Evolutionary conservation across 2,888 invertebrate genomes (phyloP).

Genomic region (Ophion ellenae): DNA sequence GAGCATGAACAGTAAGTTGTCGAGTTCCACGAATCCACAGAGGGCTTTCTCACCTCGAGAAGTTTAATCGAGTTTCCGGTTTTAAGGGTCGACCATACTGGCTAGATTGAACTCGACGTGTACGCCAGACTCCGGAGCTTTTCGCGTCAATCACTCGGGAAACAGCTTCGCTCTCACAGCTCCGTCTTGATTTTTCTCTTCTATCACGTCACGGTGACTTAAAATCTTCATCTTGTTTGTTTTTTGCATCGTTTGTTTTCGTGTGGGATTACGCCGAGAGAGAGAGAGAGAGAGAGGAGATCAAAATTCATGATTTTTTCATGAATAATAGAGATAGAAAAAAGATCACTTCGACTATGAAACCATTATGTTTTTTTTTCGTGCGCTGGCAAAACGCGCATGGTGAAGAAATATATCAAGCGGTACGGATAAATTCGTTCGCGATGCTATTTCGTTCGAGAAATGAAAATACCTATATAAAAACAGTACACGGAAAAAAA

Average conservation of each 20-base stretch:
- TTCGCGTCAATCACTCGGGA: constrained; percentile 48
- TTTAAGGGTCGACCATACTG: constrained; percentile 50
- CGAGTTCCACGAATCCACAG: neutral
- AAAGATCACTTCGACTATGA: neutral
- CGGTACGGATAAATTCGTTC: neutral
- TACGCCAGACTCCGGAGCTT: constrained; percentile 38
- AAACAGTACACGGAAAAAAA: too few relatives aligned
- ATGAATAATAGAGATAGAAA: neutral
- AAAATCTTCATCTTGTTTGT: neutral
- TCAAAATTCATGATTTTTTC: neutral
- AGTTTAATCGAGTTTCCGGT: constrained; percentile 57
- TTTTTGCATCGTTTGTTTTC: neutral
- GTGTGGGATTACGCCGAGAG: neutral
- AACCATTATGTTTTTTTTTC: neutral
- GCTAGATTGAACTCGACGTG: constrained; percentile 49
- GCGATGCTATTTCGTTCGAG: neutral
- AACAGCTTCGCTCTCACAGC: neutral
- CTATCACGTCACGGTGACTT: neutral
- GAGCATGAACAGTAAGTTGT: neutral
- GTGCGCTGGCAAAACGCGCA: neutral
- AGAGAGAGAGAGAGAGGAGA: neutral
- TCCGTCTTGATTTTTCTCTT: constrained; percentile 5
- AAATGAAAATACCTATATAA: too few relatives aligned
- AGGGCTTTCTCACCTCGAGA: constrained; percentile 34
- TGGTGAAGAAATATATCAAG: neutral